Evolutionary conservation across 2,113 vertebrate species (phyloP).

Genomic region (Dipodomys merriami): DNA sequence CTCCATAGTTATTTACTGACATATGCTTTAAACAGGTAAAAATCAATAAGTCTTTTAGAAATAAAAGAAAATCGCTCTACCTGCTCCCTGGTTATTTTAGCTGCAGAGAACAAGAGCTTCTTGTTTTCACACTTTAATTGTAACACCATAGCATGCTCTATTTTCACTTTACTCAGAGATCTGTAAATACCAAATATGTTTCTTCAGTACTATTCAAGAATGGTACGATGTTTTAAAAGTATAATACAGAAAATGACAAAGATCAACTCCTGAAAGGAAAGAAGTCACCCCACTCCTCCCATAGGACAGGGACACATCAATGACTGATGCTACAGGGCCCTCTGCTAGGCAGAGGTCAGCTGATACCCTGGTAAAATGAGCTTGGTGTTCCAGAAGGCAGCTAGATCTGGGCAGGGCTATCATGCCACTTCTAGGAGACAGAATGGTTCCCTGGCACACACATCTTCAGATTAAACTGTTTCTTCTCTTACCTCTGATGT

Average conservation of each 20-base stretch:
- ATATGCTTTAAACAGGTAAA: neutral
- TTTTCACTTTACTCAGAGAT: neutral
- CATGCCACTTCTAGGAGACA: neutral
- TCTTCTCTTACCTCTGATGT: slow-evolving; percentile 85
- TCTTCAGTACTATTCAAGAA: neutral
- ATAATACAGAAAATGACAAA: neutral
- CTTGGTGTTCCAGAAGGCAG: neutral
- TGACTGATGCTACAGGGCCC: rapidly evolving
- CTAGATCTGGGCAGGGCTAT: no score
- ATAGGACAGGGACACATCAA: no score
- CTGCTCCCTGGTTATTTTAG: neutral
- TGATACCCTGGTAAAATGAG: neutral
- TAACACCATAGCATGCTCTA: neutral
- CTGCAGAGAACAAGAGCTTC: neutral
- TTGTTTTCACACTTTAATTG: neutral
- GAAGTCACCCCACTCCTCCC: rapidly evolving
- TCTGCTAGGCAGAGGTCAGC: no score
- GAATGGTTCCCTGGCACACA: neutral
- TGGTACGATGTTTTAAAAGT: neutral
- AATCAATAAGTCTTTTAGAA: neutral
- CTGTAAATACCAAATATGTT: neutral
- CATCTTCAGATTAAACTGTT: neutral
- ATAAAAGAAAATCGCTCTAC: neutral
- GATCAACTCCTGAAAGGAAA: neutral
- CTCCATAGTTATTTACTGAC: neutral